Base-by-base conservation (phyloP, 2,888 invertebrate species). In the Stenoptilia bipunctidactyla region DNA sequence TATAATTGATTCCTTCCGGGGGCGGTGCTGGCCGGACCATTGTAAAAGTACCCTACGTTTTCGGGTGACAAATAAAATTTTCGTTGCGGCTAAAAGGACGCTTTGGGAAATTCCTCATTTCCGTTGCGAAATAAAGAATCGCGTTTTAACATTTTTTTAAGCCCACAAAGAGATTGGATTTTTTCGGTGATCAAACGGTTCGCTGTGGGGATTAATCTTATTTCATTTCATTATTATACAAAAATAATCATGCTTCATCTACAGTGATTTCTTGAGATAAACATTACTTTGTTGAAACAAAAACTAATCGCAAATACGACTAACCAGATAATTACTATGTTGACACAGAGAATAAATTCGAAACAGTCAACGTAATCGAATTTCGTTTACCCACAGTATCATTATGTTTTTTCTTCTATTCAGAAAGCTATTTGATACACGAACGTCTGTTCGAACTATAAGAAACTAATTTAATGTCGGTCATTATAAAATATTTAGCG, bases 401-500 rank as follows among this genome's bases (percentile, higher is more conserved):
- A 73, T 74, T 70, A 70, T 47, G 48, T 49, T 4, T 30, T 30
- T 30, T n/a, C 3, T 30, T 9, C 30, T 30, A n/a, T 4, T 9
- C n/a, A 3, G n/a, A 12, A 8, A n/a, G 30, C 30, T 30, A 30
- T 30, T 30, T 30, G 12, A 30, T 30, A 30, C 30, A 30, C 9
- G 30, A 12, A 30, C n/a, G 30, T 12, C 20, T 5, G 20, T 20
- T 20, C 4, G 8, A 20, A 20, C 20, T 20, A 20, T 20, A 20
- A 20, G 20, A 20, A 64, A 64, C 61, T 62, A 60, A 69, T 68
- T 72, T 62, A 52, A 50, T 57, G 55, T 61, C 66, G 65, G 55
- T 72, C 70, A 82, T 83, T 82, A 83, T 69, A 82, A 82, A 83
- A 82, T 83, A 82, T 83, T 83, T 83, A 83, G 80, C 82, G 75